Evolutionary conservation across 2,888 invertebrate genomes (phyloP), one percentile per base, ranked within the genome.

Genomic region (Nematopogon swammerdamellus): DNA sequence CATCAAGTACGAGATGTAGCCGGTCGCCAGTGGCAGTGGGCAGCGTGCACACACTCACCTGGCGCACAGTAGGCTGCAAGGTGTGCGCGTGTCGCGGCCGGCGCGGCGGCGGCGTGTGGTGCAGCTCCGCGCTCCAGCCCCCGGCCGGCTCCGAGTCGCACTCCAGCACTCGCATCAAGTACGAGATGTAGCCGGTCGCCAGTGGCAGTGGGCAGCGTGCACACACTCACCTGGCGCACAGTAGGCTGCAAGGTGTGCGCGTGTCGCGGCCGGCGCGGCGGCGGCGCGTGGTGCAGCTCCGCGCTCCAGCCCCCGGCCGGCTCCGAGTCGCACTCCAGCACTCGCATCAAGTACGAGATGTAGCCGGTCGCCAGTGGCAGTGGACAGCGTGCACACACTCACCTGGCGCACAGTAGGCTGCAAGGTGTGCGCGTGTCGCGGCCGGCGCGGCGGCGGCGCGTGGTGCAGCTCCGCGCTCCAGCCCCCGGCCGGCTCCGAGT

Each of bases 131-230:
- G 47, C 49, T 36, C 77, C 96, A 96, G 0, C 89, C 93, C 10
- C 87, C 88, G 0, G 88, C 88, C 0, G 91, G 88, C 55, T 89
- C 87, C 46, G 89, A 92, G 61, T 94, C 93, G 50, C 91, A 91
- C 64, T 93, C 90, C 58, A 97, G 69, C 1, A 96, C 91, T 56
- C 91, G 90, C 76, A 94, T n/a, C 50, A 97, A 82, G 70, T 96
- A 96, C 4, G 91, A 90, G 59, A 95, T 95, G 72, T 95, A 96
- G 0, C 91, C 90, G 1, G 94, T 97, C 0, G 97, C 97, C 60
- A 97, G 75, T 53, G 95, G 84, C 20, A 97, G 82, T 46, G 51
- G 49, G 48, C 44, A 49, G 49, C 29, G 46, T 20, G n/a, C n/a
- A n/a, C n/a, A n/a, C n/a, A n/a, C n/a, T n/a, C n/a, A 25, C 25